These are phyloP conservation scores for Channallabes apus DNA, from an alignment of 2,797 vertebrate species.

Conservation along the genomic window DNA sequence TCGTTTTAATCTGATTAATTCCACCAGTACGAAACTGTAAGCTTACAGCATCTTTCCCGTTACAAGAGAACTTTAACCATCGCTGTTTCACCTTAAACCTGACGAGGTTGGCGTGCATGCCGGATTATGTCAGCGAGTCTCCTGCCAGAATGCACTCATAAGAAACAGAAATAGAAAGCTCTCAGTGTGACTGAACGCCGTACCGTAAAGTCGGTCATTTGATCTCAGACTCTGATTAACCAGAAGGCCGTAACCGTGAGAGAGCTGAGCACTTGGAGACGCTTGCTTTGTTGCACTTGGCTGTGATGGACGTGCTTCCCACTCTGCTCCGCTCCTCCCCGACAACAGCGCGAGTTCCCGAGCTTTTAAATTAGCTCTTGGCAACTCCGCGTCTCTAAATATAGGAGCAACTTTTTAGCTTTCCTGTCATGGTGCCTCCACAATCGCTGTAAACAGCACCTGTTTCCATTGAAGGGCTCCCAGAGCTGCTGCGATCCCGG, in stretches of 20 bases:
- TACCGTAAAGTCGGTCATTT: conserved; percentile 11
- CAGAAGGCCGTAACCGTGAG: conserved; percentile 9
- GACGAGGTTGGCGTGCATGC: not conserved
- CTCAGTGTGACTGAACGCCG: not conserved
- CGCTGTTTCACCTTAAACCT: not conserved
- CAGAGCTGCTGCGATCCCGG: conserved; percentile 6
- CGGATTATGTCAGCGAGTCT: conserved; percentile 7
- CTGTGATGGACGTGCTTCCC: conserved; percentile 37
- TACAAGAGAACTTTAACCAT: not conserved
- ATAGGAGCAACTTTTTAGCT: conserved; percentile 56
- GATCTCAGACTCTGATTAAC: conserved; percentile 14
- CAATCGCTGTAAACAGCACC: conserved; percentile 54
- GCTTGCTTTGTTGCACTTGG: conserved; percentile 40
- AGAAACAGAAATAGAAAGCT: conserved; percentile 22
- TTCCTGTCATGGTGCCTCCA: conserved; percentile 46
- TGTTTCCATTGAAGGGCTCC: conserved; percentile 50
- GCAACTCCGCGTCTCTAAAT: conserved; percentile 52
- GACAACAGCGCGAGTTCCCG: conserved; percentile 55
- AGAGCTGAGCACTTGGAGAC: not conserved
- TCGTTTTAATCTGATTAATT: not conserved
- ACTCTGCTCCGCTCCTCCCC: conserved; percentile 51
- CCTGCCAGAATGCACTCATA: conserved; percentile 12
- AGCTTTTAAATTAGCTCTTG: conserved; percentile 57
- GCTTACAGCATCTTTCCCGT: not conserved
- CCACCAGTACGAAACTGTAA: not conserved